Percentiles rank a stretch among this genome's conserved stretches.
Conservation (phyloP, 2,797 vertebrate species). For the Diplodus sargus region DNA sequence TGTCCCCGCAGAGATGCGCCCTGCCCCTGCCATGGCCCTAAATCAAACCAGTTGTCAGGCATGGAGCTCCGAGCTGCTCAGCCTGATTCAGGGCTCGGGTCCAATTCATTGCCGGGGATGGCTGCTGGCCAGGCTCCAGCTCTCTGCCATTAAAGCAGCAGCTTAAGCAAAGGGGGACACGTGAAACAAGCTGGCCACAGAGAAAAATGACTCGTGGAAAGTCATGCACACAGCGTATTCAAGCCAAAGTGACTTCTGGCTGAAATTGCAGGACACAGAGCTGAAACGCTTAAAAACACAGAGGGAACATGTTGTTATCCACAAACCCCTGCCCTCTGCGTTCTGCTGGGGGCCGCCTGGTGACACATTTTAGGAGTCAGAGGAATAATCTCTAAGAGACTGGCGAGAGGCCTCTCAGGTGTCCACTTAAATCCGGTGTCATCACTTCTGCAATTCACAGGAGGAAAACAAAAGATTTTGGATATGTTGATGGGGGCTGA, state of each 20-base stretch:
- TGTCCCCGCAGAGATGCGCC: neutral
- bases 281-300: neutral
- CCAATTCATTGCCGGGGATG: constrained; percentile 1
- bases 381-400: constrained; percentile 41
- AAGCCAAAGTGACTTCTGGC: constrained; percentile 23
- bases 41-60: constrained; percentile 27
- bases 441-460: constrained; percentile 3
- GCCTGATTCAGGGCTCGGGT: constrained; percentile 4
- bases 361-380: constrained; percentile 13
- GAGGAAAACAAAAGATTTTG: constrained; percentile 35
- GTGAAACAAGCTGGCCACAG: constrained; percentile 30
- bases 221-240: neutral
- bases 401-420: constrained; percentile 20
- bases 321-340: neutral
- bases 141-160: constrained; percentile 20
- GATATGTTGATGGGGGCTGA: constrained; percentile 3
- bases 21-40: neutral
- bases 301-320: neutral
- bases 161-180: constrained; percentile 12
- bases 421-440: constrained; percentile 29
- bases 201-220: constrained; percentile 15
- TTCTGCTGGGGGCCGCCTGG: neutral
- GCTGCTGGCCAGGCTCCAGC: constrained; percentile 43
- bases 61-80: neutral
- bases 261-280: constrained; percentile 4